These are phyloP conservation scores for Agrilus cyanescens DNA, from an alignment of 2,888 invertebrate genomes.

Conservation along the genomic window DNA sequence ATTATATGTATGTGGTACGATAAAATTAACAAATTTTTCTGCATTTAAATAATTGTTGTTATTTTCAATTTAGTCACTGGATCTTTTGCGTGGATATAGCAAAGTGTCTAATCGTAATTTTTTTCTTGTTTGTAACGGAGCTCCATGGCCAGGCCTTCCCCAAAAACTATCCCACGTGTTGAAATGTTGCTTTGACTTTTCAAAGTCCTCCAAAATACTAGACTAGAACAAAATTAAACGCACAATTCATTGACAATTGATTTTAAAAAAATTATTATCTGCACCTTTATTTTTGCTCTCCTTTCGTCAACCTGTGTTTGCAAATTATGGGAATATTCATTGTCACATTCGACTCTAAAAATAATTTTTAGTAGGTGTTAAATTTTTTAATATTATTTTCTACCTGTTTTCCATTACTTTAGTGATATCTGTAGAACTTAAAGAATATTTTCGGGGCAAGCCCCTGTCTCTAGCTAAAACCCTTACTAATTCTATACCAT, in stretches of 20 bases:
- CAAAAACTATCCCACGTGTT: slow-evolving; percentile 65
- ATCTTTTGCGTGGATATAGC: slow-evolving; percentile 23
- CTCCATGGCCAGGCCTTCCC: slow-evolving; percentile 70
- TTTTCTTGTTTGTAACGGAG: slow-evolving; percentile 26
- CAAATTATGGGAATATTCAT: slow-evolving; percentile 1
- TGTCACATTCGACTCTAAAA: no score
- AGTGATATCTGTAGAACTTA: slow-evolving; percentile 44
- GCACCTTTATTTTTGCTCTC: background rate
- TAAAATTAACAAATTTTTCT: no score
- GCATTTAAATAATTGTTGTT: no score
- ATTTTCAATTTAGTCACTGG: no score
- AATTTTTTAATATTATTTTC: no score
- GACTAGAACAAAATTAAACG: slow-evolving; percentile 36
- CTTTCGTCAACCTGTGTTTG: slow-evolving; percentile 1
- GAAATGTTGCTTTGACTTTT: slow-evolving; percentile 57
- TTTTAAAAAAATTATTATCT: no score
- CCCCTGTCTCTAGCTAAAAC: slow-evolving; percentile 55
- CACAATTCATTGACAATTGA: no score
- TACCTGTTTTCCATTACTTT: slow-evolving; percentile 21
- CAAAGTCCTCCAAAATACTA: slow-evolving; percentile 48
- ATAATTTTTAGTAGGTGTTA: no score
- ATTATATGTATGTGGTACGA: no score
- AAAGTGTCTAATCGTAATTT: slow-evolving; percentile 28
- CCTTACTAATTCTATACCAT: slow-evolving; percentile 67
- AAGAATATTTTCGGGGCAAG: slow-evolving; percentile 40